Base-by-base conservation (phyloP, 2,888 invertebrate genomes). In the Leucozona laternaria region DNA sequence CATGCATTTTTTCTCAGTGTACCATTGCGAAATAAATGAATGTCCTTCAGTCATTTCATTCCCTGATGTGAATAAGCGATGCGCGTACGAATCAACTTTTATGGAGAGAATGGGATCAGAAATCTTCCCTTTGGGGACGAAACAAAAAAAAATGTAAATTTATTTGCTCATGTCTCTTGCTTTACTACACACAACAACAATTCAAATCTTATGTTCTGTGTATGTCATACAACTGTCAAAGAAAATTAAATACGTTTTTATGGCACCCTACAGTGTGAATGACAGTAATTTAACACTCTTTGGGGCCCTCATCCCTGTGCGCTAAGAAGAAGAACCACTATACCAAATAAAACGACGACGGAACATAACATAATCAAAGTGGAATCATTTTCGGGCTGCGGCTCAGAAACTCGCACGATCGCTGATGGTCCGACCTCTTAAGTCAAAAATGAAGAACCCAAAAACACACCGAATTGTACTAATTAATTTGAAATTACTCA, bases 401-500 rank as follows among this genome's bases (percentile, higher is more conserved):
- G 55, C 50, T 68, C 40, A 60, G 70, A 71, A 73, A 60, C 17
- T 17, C 45, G 4, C 28, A 7, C n/a, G 31, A 6, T 17, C 28
- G 25, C 53, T 22, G 53, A 53, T 53, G 22, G 13, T 22, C 20
- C 62, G 43, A 62, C 25, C 62, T 64, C 45, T 37, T 22, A 15
- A 64, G 64, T 60, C 64, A 45, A 31, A 50, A 68, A 34, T 68
- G n/a, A 37, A 68, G 53, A 68, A 22, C 62, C 62, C 68, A 45
- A 58, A 66, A 80, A 82, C 86, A 71, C 78, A 71, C 70, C 73
- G 86, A 75, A 82, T 82, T 82, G 86, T 82, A 81, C 86, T 86
- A 86, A 86, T 86, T 86, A 86, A 81, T 86, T 86, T 86, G 81
- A 86, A 86, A 86, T 86, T 86, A 86, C 81, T 86, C 85, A 68